Base-by-base conservation (phyloP, 2,113 vertebrate genomes). In the Perognathus longimembris region DNA sequence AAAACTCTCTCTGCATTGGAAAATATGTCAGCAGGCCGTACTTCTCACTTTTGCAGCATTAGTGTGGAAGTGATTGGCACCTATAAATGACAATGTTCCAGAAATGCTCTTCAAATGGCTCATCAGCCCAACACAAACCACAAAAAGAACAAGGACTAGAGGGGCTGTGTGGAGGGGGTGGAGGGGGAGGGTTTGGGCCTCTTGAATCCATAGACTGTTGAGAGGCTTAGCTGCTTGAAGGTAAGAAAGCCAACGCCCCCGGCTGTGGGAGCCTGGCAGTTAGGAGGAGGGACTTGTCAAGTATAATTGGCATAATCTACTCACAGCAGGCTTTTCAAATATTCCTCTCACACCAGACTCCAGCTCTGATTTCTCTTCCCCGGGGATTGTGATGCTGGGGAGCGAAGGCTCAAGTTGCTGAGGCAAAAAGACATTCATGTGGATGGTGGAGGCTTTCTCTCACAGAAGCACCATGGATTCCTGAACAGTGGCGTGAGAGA, bases 61-160 rank as follows among this genome's bases (percentile, higher is more conserved):
- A 71, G 79, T 92, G 7, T 64, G 54, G 69, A 80, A 40, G 20
- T 3, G 32, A 79, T 88, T 12, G 6, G 26, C 28, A 82, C 38
- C 66, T 74, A 1, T 34, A 89, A 93, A 82, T 79, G 96, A 59
- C 54, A 70, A 59, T 87, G 38, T 66, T 94, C 81, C 85, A 90
- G 81, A 66, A 91, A 81, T 64, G 78, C 11, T 70, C 40, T 89
- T 95, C 4, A 92, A 38, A 90, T 93, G 88, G 40, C 50, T 83
- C 84, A 20, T 86, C 59, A 89, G 69, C 15, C 36, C 20, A 66
- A 79, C 40, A 67, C 28, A 88, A 45, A 93, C 79, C 18, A 32
- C 61, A 85, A 57, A 67, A 80, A 36, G 38, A 79, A 45, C 84
- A 57, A 7, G 71, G 26, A n/a, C 17, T 70, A 15, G 3, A 8